phyloP scores from a whole-genome alignment of 2,113 vertebrate genomes.

The Galbula dea region DNA sequence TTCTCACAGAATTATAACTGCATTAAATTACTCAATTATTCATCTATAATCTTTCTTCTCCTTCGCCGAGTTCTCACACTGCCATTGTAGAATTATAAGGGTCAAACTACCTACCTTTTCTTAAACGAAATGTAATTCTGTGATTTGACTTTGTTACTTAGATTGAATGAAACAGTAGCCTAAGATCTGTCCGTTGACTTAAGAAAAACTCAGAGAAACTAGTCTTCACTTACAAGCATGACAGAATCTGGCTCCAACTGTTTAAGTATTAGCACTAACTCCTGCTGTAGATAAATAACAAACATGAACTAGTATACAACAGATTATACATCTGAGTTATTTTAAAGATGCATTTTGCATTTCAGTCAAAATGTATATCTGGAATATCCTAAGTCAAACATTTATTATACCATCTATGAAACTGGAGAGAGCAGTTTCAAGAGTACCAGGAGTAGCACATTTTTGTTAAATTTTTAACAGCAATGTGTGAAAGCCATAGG shows the following conservation, averaged over 20 bases:
- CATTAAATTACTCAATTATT: neutral
- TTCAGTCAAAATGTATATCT: neutral
- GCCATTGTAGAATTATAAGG: neutral
- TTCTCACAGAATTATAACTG: neutral
- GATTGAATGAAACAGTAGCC: neutral
- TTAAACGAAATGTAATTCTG: neutral
- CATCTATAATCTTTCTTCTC: neutral
- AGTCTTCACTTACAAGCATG: neutral
- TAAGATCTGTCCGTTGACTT: neutral
- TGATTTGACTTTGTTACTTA: neutral
- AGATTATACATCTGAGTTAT: neutral
- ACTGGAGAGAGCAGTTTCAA: neutral
- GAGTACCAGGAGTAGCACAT: neutral
- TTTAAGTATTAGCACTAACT: neutral
- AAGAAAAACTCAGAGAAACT: neutral
- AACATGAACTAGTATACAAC: neutral
- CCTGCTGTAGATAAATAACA: neutral
- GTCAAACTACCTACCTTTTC: neutral
- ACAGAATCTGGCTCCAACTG: neutral
- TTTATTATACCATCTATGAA: neutral
- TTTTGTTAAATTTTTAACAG: neutral
- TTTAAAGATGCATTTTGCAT: neutral
- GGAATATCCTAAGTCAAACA: neutral
- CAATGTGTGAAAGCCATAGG: neutral
- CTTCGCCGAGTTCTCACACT: neutral